A percentile compares a stretch with the other conserved stretches of the same genome.
phyloP scores from a whole-genome alignment of 2,888 invertebrate species.

The Morpho deidamia region DNA sequence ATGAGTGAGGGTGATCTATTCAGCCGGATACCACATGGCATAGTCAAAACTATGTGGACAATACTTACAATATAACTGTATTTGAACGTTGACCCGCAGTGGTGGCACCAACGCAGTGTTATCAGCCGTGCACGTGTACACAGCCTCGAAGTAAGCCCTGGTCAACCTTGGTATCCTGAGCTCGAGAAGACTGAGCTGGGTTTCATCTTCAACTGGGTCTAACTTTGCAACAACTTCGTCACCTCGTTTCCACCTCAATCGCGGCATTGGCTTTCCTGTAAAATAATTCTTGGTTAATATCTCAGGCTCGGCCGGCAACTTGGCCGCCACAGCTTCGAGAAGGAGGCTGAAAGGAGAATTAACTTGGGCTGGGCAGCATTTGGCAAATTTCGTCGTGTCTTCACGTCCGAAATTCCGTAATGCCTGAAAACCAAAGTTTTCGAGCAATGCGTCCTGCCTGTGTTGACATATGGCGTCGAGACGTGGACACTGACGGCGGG shows the following conservation, averaged over 20 bases:
- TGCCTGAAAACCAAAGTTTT: no score
- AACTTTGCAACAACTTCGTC: conserved; percentile 63
- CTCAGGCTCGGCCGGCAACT: no score
- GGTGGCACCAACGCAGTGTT: conserved; percentile 84
- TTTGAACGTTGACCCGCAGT: conserved; percentile 80
- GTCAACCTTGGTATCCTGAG: conserved; percentile 60
- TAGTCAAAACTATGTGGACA: neutral
- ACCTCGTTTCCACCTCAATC: conserved; percentile 68
- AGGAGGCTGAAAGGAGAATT: no score
- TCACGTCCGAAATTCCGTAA: no score
- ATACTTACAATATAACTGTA: conserved; percentile 83
- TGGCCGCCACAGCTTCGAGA: no score
- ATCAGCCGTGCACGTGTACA: conserved; percentile 85
- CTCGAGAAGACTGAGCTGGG: conserved; percentile 52
- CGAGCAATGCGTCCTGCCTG: no score
- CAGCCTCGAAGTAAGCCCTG: conserved; percentile 82
- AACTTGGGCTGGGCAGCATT: no score
- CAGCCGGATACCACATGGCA: no score
- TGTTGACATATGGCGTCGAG: no score
- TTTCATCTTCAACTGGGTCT: conserved; percentile 55
- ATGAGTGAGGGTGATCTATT: no score
- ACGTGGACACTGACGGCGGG: no score
- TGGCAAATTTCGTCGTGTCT: no score
- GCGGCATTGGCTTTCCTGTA: conserved; percentile 68
- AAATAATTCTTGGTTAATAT: neutral